Base-by-base conservation (phyloP, 1,140 invertebrate genomes). In the Harpegnathos saltator region DNA sequence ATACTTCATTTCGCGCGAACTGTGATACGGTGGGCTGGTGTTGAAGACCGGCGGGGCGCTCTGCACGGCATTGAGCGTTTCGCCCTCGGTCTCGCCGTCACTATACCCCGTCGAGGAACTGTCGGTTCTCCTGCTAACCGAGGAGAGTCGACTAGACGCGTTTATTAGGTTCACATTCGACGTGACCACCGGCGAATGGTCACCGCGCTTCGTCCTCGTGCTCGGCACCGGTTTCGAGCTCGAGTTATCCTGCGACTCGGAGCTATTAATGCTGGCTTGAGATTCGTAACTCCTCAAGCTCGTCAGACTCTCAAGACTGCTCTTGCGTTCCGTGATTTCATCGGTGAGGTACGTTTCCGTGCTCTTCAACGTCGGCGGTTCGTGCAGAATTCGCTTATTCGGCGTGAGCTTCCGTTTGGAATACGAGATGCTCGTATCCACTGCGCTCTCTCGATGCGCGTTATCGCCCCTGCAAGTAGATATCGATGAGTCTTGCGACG, bases 341-440 rank as follows among this genome's bases (percentile, higher is more conserved):
- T 90, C 87, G 1, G 87, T 90, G n/a, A 87, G 85, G n/a, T 92
- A 92, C 15, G 83, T 83, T 75, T 94, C 93, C n/a, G 86, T 86
- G 9, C 77, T 88, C 14, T 89, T 91, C 19, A 89, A 78, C 17
- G 90, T 87, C 50, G 91, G 89, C 50, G 91, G 89, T 19, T 94
- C 94, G 52, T 91, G 92, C 66, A 94, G 90, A 65, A 91, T 92
- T 58, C 95, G 93, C 88, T 95, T 95, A 63, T 94, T 93, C 2
- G 94, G 92, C 1, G 92, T 94, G 9, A 96, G 89, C 91, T 95
- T 96, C 44, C 95, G 94, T 85, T 96, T 95, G 11, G 93, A 93
- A 83, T 95, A 95, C 0, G 93, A 94, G 33, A 93, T 59, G 7
- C 92, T 93, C 7, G 93, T 89, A 69, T 96, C 95, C 24, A 93